Evolutionary conservation across 2,888 invertebrate species (phyloP).

Genomic region (Crepidodera aurea): DNA sequence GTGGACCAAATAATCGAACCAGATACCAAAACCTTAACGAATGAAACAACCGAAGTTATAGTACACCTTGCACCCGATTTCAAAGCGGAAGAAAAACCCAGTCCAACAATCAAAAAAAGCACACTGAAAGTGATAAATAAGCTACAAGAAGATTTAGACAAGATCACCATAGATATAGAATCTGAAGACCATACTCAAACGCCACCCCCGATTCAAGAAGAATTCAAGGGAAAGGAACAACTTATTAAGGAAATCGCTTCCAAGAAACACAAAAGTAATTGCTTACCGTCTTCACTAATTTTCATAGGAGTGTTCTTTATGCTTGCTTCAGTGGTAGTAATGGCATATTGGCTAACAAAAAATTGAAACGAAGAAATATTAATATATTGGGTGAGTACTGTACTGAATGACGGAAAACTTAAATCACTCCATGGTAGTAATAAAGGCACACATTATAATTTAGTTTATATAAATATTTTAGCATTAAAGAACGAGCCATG

Average conservation of each 20-base stretch:
- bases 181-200: neutral
- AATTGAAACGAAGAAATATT: neutral
- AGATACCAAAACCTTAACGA: neutral
- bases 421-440: too few relatives aligned
- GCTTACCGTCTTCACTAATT: neutral
- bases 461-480: too few relatives aligned
- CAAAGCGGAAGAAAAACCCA: neutral
- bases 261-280: neutral
- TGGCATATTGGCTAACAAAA: slow-evolving; percentile 8
- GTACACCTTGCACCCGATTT: neutral
- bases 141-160: slow-evolving; percentile 2
- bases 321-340: slow-evolving; percentile 1
- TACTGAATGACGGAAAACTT: too few relatives aligned
- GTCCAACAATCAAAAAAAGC: neutral
- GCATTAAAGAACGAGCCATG: too few relatives aligned
- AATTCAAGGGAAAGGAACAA: slow-evolving; percentile 8
- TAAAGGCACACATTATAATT: too few relatives aligned
- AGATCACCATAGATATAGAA: neutral
- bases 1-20: neutral
- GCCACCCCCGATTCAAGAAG: neutral
- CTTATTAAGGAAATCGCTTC: neutral
- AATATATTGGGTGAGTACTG: too few relatives aligned
- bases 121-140: neutral
- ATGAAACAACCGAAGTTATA: slow-evolving; percentile 1
- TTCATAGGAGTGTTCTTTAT: neutral